Percentiles rank a stretch among this genome's conserved stretches.
These are phyloP conservation scores for Anadara kagoshimensis DNA, from an alignment of 1,140 invertebrate genomes.

Conservation along the genomic window DNA sequence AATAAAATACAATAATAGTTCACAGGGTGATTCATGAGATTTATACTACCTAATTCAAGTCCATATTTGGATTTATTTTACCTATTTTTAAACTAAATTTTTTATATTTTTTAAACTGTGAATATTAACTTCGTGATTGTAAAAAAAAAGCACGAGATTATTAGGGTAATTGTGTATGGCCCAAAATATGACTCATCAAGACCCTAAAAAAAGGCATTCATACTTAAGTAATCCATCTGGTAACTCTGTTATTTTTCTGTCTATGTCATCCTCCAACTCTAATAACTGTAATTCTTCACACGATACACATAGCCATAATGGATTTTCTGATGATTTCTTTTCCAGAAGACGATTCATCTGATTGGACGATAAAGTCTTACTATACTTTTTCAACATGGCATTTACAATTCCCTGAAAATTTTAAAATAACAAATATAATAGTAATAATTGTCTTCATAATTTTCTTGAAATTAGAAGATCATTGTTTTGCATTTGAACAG, in stretches of 20 bases:
- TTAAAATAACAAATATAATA: background rate
- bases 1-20: too few species aligned
- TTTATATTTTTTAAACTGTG: too few species aligned
- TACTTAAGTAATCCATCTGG: conserved; percentile 66
- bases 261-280: conserved; percentile 48
- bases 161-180: too few species aligned
- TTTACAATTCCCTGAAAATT: conserved; percentile 36
- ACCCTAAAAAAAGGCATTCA: conserved; percentile 15
- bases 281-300: conserved; percentile 71
- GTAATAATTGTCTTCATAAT: background rate
- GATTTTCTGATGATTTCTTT: conserved; percentile 67
- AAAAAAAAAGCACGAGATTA: too few species aligned
- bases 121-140: too few species aligned
- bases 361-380: conserved; percentile 37
- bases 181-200: too few species aligned
- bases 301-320: conserved; percentile 71
- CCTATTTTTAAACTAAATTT: too few species aligned
- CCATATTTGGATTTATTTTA: too few species aligned
- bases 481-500: too few species aligned
- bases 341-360: conserved; percentile 59
- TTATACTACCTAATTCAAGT: too few species aligned
- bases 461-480: too few species aligned
- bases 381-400: conserved; percentile 49
- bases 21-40: too few species aligned
- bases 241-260: conserved; percentile 58